Conservation (phyloP, 2,797 vertebrate species). For the Neosalanx taihuensis region DNA sequence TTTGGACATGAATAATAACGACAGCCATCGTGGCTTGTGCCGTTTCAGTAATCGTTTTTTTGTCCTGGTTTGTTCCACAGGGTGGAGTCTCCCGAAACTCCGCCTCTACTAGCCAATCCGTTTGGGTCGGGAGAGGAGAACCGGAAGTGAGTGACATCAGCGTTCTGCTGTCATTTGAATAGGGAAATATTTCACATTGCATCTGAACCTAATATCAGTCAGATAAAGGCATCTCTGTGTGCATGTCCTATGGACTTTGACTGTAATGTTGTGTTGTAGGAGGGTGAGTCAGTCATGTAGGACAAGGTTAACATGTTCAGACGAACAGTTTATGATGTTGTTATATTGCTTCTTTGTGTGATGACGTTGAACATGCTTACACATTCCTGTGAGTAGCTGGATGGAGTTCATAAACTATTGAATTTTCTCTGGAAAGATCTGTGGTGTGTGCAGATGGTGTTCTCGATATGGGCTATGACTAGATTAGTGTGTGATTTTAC, state of each 20-base stretch:
- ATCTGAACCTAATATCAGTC: not conserved
- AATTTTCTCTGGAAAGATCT: not conserved
- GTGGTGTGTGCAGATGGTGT: not conserved
- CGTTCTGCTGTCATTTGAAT: not conserved
- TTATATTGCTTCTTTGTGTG: not conserved
- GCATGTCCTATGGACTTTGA: constrained; percentile 1
- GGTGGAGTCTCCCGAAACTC: constrained; percentile 32
- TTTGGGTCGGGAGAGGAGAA: constrained; percentile 65
- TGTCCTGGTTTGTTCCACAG: constrained; percentile 34
- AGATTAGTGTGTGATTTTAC: constrained; percentile 28
- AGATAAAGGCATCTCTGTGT: not conserved
- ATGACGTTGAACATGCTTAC: not conserved
- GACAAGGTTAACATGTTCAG: constrained; percentile 9
- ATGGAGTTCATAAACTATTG: not conserved
- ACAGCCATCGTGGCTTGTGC: too few relatives aligned
- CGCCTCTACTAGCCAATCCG: constrained; percentile 55
- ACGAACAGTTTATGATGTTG: not conserved
- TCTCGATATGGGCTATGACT: not conserved
- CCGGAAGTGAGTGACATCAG: constrained; percentile 52
- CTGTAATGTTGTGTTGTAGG: not conserved
- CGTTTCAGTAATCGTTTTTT: not conserved
- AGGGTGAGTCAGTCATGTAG: constrained; percentile 27
- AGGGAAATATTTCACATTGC: not conserved
- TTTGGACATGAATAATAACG: not conserved
- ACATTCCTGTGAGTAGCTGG: not conserved